A percentile compares a stretch with the other conserved stretches of the same genome.
phyloP scores from a whole-genome alignment of 2,888 invertebrate genomes.

The Temnothorax rugatulus region DNA sequence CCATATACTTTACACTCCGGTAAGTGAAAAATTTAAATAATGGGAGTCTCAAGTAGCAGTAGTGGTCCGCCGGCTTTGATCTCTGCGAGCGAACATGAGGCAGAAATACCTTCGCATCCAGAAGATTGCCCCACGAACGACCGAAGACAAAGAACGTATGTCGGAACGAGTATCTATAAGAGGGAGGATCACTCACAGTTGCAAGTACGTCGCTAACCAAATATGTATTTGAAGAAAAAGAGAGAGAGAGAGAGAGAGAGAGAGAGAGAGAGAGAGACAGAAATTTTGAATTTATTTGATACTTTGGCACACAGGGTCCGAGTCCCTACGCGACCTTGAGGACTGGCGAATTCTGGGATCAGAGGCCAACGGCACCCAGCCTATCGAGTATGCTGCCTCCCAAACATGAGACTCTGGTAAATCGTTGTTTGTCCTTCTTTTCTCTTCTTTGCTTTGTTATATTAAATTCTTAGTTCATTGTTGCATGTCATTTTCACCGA shows the following conservation, averaged over 20 bases:
- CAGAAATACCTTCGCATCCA: slow-evolving; percentile 66
- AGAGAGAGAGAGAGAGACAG: neutral
- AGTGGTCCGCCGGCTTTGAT: slow-evolving; percentile 48
- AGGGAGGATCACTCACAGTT: slow-evolving; percentile 65
- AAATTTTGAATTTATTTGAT: slow-evolving; percentile 19
- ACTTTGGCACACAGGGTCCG: slow-evolving; percentile 69
- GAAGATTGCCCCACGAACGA: slow-evolving; percentile 63
- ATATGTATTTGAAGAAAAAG: neutral
- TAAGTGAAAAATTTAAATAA: slow-evolving; percentile 65
- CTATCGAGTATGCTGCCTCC: slow-evolving; percentile 73
- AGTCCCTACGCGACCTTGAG: slow-evolving; percentile 74
- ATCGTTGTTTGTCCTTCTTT: slow-evolving; percentile 16
- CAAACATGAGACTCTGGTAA: slow-evolving; percentile 79
- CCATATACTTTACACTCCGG: neutral
- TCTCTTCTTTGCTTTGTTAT: neutral
- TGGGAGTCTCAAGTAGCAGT: slow-evolving; percentile 80
- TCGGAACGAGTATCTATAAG: slow-evolving; percentile 48
- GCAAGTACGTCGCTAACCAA: slow-evolving; percentile 59
- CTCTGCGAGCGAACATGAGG: slow-evolving; percentile 37
- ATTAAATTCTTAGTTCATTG: neutral
- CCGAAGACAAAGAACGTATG: slow-evolving; percentile 64
- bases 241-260: neutral
- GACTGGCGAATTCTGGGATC: slow-evolving; percentile 77
- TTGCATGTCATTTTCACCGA: neutral
- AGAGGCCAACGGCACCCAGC: slow-evolving; percentile 75